These are phyloP conservation scores for Sarcophaga peregrina DNA, from an alignment of 1,140 invertebrate species.

Conservation along the genomic window DNA sequence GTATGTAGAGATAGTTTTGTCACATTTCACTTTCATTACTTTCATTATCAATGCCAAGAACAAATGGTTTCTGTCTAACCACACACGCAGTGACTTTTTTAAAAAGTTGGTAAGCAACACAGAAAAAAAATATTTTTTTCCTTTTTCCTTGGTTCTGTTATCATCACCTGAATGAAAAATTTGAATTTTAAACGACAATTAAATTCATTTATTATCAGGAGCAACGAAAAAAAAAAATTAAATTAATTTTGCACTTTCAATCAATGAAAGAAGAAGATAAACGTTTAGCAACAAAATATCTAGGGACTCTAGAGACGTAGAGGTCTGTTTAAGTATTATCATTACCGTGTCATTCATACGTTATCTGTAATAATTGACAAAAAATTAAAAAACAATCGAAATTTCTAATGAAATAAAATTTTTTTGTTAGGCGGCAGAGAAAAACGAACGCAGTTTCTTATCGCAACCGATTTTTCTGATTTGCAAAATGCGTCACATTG, in stretches of 20 bases:
- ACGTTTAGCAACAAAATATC: too few relatives aligned
- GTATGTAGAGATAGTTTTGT: not conserved
- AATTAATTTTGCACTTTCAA: not conserved
- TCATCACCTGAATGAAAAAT: not conserved
- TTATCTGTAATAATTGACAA: too few relatives aligned
- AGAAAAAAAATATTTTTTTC: not conserved
- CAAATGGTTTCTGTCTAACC: not conserved
- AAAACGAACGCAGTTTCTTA: too few relatives aligned
- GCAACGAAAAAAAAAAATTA: not conserved
- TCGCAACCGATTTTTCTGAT: too few relatives aligned
- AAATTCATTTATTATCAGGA: not conserved
- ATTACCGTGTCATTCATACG: too few relatives aligned
- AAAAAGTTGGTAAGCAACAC: not conserved
- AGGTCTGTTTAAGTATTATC: too few relatives aligned
- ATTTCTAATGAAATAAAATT: too few relatives aligned
- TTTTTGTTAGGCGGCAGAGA: too few relatives aligned
- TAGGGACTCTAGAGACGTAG: too few relatives aligned
- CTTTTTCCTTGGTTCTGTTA: not conserved
- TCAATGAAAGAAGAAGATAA: not conserved
- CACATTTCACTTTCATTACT: not conserved
- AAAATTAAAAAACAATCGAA: too few relatives aligned
- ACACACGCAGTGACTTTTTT: not conserved
- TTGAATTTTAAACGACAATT: not conserved
- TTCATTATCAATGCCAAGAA: constrained; percentile 35
- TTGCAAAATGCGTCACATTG: not conserved